These are phyloP conservation scores for Neogobius melanostomus DNA, from an alignment of 2,113 vertebrate genomes.

Conservation along the genomic window DNA sequence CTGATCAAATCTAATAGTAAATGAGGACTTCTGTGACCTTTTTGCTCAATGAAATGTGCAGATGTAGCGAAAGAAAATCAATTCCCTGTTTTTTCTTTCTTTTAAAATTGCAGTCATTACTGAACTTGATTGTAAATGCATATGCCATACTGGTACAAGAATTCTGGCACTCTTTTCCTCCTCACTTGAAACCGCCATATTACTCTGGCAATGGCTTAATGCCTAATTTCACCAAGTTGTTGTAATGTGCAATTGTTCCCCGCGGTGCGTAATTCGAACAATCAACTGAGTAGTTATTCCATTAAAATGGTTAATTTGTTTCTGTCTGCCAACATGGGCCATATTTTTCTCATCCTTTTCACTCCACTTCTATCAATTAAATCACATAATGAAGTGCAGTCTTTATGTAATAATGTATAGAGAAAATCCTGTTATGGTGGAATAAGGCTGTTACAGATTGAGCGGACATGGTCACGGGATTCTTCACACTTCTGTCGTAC, in stretches of 20 bases:
- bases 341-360: constrained; percentile 42
- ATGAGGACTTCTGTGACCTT: constrained; percentile 29
- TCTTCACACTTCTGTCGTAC: constrained; percentile 49
- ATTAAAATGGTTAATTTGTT: constrained; percentile 69
- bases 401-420: constrained; percentile 57
- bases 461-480: constrained; percentile 44
- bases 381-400: constrained; percentile 62
- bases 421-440: constrained; percentile 70
- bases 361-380: constrained; percentile 63
- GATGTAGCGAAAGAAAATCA: constrained; percentile 27
- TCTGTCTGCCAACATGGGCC: constrained; percentile 40
- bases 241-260: constrained; percentile 51
- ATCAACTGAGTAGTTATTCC: constrained; percentile 61
- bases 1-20: constrained; percentile 33
- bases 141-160: background rate
- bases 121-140: constrained; percentile 10
- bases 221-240: constrained; percentile 41
- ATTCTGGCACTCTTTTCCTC: background rate
- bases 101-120: constrained; percentile 17
- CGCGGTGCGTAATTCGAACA: constrained; percentile 60
- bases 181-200: constrained; percentile 31
- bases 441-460: constrained; percentile 58
- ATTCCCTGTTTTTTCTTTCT: background rate
- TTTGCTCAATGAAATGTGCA: constrained; percentile 21
- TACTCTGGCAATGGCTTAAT: constrained; percentile 39